A percentile compares a stretch with the other conserved stretches of the same genome.
Evolutionary conservation across 1,140 invertebrate genomes (phyloP).

Genomic region (Dendrolimus kikuchii): DNA sequence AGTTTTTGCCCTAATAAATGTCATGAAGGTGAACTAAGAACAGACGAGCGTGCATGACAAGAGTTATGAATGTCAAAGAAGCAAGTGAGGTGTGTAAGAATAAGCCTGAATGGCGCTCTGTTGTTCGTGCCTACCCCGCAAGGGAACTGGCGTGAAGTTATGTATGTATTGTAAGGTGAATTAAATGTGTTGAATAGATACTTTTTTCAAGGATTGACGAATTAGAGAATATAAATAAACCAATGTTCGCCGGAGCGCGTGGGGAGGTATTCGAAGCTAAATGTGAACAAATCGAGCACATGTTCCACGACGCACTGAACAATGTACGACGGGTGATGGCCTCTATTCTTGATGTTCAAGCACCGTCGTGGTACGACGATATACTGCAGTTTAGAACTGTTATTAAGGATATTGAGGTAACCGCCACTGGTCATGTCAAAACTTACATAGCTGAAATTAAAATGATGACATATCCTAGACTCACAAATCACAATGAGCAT

Average conservation of each 20-base stretch:
- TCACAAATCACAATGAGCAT: no score
- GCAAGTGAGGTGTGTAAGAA: no score
- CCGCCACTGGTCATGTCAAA: conserved; percentile 12
- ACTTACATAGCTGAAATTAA: no score
- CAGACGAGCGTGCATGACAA: no score
- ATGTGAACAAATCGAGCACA: conserved; percentile 81
- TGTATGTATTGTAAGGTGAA: no score
- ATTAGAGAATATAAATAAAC: conserved; percentile 72
- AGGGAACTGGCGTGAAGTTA: no score
- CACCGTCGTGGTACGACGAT: conserved; percentile 81
- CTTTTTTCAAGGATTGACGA: conserved; percentile 74
- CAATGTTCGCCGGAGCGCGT: conserved; percentile 77
- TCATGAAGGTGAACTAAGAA: no score
- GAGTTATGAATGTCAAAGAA: no score
- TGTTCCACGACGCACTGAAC: conserved; percentile 79
- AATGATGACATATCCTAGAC: no score
- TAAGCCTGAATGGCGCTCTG: no score
- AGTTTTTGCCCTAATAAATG: no score
- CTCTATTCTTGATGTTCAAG: conserved; percentile 82
- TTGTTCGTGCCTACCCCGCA: neutral
- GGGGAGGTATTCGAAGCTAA: conserved; percentile 81
- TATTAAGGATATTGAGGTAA: conserved; percentile 79
- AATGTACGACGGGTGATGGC: conserved; percentile 74
- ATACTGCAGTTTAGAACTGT: conserved; percentile 78
- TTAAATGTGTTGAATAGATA: neutral